Evolutionary conservation across 2,888 invertebrate genomes (phyloP).

Genomic region (Xiphydria camelus): DNA sequence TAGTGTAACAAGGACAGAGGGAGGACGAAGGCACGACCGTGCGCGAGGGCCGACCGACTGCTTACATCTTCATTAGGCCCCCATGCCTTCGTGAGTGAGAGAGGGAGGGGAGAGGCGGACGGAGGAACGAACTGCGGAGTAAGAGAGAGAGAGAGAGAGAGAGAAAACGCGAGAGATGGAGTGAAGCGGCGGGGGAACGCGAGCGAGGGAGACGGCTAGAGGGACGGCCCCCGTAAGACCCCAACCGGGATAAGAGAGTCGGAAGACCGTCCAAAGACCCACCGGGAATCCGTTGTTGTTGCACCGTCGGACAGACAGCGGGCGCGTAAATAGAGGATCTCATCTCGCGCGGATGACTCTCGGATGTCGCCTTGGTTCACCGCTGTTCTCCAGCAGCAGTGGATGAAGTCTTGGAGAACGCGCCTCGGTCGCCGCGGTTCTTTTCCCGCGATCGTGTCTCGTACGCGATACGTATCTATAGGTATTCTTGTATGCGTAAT

Average conservation of each 20-base stretch:
- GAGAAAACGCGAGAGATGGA: slow-evolving; percentile 24
- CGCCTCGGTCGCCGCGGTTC: no score
- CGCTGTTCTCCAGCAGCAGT: no score
- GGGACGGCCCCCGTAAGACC: slow-evolving; percentile 30
- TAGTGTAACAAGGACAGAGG: slow-evolving; percentile 30
- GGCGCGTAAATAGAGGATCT: slow-evolving; percentile 53
- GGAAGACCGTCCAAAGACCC: slow-evolving; percentile 53
- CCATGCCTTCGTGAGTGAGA: slow-evolving; percentile 36
- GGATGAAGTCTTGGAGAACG: no score
- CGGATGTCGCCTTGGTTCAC: no score
- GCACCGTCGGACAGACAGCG: slow-evolving; percentile 45
- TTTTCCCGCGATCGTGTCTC: no score
- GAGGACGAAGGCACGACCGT: slow-evolving; percentile 40
- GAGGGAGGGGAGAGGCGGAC: slow-evolving; percentile 10
- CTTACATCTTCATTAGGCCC: slow-evolving; percentile 58
- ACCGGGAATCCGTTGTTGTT: slow-evolving; percentile 57
- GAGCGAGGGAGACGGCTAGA: no score
- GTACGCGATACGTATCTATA: no score
- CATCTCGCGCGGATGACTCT: slow-evolving; percentile 44
- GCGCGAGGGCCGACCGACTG: slow-evolving; percentile 43
- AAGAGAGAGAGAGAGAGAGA: slow-evolving; percentile 11
- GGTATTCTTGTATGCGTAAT: no score
- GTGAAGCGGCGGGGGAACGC: slow-evolving; percentile 8
- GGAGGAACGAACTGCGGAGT: slow-evolving; percentile 3
- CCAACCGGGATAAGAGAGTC: slow-evolving; percentile 43